A percentile compares a stretch with the other conserved stretches of the same genome.
phyloP scores from a whole-genome alignment of 2,797 vertebrate species.

The Pempheris klunzingeri region DNA sequence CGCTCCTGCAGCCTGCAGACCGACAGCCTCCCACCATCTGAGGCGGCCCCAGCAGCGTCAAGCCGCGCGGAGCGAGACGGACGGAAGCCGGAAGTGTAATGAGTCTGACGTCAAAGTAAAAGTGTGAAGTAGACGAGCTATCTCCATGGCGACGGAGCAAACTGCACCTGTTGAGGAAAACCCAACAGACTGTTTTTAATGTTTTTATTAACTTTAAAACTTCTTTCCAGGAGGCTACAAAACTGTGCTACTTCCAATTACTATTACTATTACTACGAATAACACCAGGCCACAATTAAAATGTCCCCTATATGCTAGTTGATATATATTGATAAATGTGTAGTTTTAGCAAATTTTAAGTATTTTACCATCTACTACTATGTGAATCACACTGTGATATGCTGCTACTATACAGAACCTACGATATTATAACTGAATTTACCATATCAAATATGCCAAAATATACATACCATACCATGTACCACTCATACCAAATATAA shows the following conservation, averaged over 20 bases:
- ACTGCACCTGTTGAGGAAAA: too few relatives aligned
- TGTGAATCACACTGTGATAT: too few relatives aligned
- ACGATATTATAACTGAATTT: too few relatives aligned
- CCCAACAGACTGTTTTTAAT: too few relatives aligned
- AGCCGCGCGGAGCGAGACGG: neutral
- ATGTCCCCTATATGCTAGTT: neutral
- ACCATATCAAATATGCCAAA: too few relatives aligned
- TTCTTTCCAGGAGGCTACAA: neutral
- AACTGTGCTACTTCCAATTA: neutral
- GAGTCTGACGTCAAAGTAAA: constrained; percentile 39
- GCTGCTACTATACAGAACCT: too few relatives aligned
- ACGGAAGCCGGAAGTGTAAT: rapidly evolving
- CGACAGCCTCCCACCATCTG: constrained; percentile 16
- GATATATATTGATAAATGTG: too few relatives aligned
- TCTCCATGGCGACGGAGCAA: neutral
- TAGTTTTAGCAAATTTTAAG: too few relatives aligned
- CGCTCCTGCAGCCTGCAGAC: constrained; percentile 26
- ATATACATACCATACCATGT: too few relatives aligned
- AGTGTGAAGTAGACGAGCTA: neutral
- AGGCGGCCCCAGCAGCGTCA: neutral
- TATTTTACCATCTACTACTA: too few relatives aligned
- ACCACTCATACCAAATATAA: too few relatives aligned
- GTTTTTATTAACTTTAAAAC: neutral
- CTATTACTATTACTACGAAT: neutral
- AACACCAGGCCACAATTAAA: neutral